These are phyloP conservation scores for Halcyon senegalensis DNA, from an alignment of 2,113 vertebrate genomes.

Conservation along the genomic window DNA sequence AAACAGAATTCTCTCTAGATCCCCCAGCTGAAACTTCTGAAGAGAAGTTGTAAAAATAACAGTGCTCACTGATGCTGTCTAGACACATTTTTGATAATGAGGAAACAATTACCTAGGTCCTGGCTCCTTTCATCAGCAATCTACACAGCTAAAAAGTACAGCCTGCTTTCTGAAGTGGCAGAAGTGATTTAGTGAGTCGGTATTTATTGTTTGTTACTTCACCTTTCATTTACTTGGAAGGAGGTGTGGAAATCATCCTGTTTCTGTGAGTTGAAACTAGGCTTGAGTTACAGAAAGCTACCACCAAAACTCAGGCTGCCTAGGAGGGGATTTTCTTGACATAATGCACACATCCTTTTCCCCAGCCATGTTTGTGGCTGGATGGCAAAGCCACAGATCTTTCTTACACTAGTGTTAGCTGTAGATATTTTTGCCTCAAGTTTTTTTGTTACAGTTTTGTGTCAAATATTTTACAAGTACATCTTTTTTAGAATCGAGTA, in stretches of 20 bases:
- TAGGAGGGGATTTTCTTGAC: not conserved
- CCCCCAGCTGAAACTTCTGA: not conserved
- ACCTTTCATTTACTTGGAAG: not conserved
- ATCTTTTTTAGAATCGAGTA: not conserved
- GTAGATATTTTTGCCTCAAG: not conserved
- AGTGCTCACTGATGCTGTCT: not conserved
- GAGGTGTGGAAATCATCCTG: not conserved
- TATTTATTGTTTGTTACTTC: not conserved
- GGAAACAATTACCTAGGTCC: not conserved
- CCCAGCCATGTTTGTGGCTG: not conserved
- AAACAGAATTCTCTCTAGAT: not conserved
- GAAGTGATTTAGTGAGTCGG: not conserved
- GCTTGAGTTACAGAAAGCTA: not conserved
- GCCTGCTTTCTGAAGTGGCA: not conserved
- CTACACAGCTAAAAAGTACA: not conserved
- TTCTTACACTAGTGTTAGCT: not conserved
- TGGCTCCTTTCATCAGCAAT: not conserved
- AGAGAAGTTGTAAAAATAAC: not conserved
- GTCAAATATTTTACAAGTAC: not conserved
- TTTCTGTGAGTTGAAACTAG: not conserved
- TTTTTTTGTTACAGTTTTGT: not conserved
- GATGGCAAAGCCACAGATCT: not conserved
- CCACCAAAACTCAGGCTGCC: not conserved
- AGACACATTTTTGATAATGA: not conserved
- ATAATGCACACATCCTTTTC: fast-evolving